Evolutionary conservation across 35 echinoderm and acorn worm genomes (phyloP), one percentile per base, ranked within the genome.

Genomic region (Eucidaris tribuloides): DNA sequence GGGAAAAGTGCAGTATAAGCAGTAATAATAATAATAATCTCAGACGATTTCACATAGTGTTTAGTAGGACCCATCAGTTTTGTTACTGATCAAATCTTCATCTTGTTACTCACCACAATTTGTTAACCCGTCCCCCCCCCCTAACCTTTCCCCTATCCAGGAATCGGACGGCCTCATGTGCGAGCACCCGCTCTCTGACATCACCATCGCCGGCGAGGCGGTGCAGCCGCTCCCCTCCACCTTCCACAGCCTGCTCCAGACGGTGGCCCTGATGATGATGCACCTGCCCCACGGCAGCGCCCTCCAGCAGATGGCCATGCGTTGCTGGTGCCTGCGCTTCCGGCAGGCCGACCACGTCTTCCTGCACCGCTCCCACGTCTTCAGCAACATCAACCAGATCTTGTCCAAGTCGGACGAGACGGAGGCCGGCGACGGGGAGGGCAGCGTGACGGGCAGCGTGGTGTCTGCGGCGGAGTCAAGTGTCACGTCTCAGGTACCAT

Each of bases 331-430:
- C 42, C 77, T 97, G 45, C 87, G 85, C 6, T 97, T 97, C 61
- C 58, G 90, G 5, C 91, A 86, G 7, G 74, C 90, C 31, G 94
- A 97, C 59, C 94, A 97, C 44, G 74, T 97, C 14, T 97, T 97
- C 78, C 70, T 97, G 18, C 94, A 97, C 71, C 90, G 88, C 62
- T 97, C 94, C 20, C 94, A 97, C 27, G 94, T 97, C 5, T 97
- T 97, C 79, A 97, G 94, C 48, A 97, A 97, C 79, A 97, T 97
- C 88, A 97, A 93, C 62, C 72, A 86, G 45, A 97, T 97, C 27
- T 43, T 97, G 25, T 97, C 94, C n/a, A 84, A 86, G 41, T 89
- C 94, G 3, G 93, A 96, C 59, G 83, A 92, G 57, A 82, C 45
- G 30, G 94, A 97, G 58, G n/a, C n/a, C n/a, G 55, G 66, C 20